Evolutionary conservation across 2,888 invertebrate genomes (phyloP), one percentile per base, ranked within the genome.

Genomic region (Diabrotica balteata): DNA sequence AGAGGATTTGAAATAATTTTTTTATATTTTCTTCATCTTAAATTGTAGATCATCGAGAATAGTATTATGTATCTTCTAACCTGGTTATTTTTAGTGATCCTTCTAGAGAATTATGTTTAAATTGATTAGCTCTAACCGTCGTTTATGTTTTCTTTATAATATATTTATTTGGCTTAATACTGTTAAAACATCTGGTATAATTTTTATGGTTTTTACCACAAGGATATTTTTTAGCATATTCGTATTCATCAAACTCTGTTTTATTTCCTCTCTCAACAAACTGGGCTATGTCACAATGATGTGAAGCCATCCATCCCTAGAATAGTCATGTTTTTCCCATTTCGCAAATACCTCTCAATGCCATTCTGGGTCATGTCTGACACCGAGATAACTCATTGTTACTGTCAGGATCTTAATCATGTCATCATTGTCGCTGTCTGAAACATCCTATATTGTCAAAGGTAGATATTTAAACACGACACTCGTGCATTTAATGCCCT

Each of bases 351-450:
- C 17, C 44, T 55, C 44, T 45, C 8, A 45, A 44, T 45, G 45
- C 45, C 45, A 54, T 43, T 54, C 55, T 7, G 55, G 55, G 45
- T 55, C 55, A 44, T 55, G n/a, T 53, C 32, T 53, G 44, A 55
- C 55, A 44, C 17, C n/a, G 22, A 45, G n/a, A 55, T 55, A 55
- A 55, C 43, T 55, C 44, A 55, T 55, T 45, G 55, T 45, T 55
- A 17, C 55, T 44, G 55, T n/a, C 55, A 55, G 45, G 55, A 55
- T 55, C 55, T 55, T 45, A 45, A 55, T 55, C 55, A 55, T 55
- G 43, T 44, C 17, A 45, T 55, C 11, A 55, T 55, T 55, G 55
- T 55, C 22, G 8, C 55, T 55, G 55, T 17, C 45, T 43, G 7
- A 43, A 55, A 55, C 55, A 45, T 45, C 44, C 32, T 55, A 55